Base-by-base conservation (phyloP, 53 echinoderm and acorn worm genomes). In the Arbacia lixula region DNA sequence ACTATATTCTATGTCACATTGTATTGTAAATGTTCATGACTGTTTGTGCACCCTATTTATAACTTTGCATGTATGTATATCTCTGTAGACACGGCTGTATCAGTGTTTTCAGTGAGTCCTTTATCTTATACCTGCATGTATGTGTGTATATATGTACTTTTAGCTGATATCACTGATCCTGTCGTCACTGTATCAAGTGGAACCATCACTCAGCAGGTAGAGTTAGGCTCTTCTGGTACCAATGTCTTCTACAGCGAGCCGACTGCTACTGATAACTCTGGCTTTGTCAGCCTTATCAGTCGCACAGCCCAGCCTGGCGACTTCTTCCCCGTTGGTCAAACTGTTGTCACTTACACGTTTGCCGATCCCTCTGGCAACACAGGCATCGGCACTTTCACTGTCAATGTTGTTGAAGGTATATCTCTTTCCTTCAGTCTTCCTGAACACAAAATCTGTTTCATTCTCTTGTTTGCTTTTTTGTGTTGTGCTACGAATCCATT, bases 281-380 rank as follows among this genome's bases (percentile, higher is more conserved):
- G 75, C 34, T 34, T 36, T 2, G 31, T 32, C 0, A 33, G 3
- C 12, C 75, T 75, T 54, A 36, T 75, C 4, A 33, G 32, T 22
- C 75, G 75, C 36, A 55, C 75, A 17, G 20, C 36, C 9, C 53
- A 75, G 22, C 75, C 75, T 17, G 75, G 75, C 5, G 75, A 75
- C 54, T 52, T 53, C 53, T 75, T 75, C 55, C 75, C 75, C 2
- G 36, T 36, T 22, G 75, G 75, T 4, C 33, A 0, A 2, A 75
- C 75, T 1, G 21, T 35, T 36, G 75, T 75, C 53, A 35, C 33
- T 0, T 75, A 75, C 75, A 53, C 36, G 3, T 75, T 75, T 53
- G 12, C 16, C 17, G 75, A 75, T 34, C 71, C 71, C 14, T 71
- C 71, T 5, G 71, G 71, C 39, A 71, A 75, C 22, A 30, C 53